Evolutionary conservation across 2,113 vertebrate species (phyloP).

Genomic region (Candoia aspera): DNA sequence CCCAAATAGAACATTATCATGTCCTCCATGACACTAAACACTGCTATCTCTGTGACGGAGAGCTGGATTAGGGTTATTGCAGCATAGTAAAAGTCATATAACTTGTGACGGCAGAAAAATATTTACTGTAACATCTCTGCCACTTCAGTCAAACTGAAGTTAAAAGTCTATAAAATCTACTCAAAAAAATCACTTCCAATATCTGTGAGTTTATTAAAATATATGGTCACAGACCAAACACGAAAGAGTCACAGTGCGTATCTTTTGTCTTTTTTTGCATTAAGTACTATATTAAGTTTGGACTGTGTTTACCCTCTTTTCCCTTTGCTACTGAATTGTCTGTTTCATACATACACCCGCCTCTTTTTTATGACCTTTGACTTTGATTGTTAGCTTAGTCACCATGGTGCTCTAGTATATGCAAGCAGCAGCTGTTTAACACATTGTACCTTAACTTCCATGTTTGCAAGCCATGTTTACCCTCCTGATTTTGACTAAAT

Average conservation of each 20-base stretch:
- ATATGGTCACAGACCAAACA: not conserved
- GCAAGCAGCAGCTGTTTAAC: constrained; percentile 71
- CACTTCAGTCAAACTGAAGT: not conserved
- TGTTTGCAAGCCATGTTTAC: constrained; percentile 74
- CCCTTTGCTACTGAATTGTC: constrained; percentile 61
- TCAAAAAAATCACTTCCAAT: not conserved
- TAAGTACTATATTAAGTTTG: constrained; percentile 64
- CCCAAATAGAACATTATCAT: not conserved
- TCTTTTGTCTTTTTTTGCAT: not conserved
- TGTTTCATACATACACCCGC: constrained; percentile 34
- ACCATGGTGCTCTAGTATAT: constrained; percentile 70
- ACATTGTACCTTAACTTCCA: constrained; percentile 51
- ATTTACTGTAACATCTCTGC: not conserved
- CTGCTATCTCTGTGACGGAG: not conserved
- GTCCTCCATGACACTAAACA: not conserved
- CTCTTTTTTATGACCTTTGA: constrained; percentile 61
- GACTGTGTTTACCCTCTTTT: constrained; percentile 73
- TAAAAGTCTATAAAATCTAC: not conserved
- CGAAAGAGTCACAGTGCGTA: accelerated
- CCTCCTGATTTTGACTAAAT: constrained; percentile 61
- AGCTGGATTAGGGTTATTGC: not conserved
- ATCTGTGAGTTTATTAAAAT: not conserved
- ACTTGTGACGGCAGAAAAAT: not conserved
- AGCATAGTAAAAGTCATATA: not conserved
- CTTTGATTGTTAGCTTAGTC: constrained; percentile 55